Base-by-base conservation (phyloP, 2,113 vertebrate species). In the Osmerus mordax region DNA sequence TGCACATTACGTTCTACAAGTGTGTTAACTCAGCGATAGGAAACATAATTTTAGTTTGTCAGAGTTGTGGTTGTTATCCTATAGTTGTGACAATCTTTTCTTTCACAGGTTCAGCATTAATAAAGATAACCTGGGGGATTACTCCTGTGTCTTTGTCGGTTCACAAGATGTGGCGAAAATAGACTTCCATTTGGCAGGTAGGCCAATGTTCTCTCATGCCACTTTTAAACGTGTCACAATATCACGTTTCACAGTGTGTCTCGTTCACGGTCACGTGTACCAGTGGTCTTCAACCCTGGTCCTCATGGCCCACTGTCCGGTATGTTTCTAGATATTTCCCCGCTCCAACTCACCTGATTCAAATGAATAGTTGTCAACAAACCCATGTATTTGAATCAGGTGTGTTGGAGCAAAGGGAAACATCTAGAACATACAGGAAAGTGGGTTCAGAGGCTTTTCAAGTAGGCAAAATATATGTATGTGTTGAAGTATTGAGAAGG, bases 141-240 rank as follows among this genome's bases (percentile, higher is more conserved):
- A 92, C 74, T 87, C 90, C 0, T 93, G 91, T 53, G 41, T 89
- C 68, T 93, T 93, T 77, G 81, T 19, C 14, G 54, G 69, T 68
- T 15, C 25, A 64, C 71, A 52, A 60, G 73, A 36, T 6, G 74
- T 84, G 23, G 78, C 79, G 52, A 71, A 76, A 72, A 78, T 79
- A 15, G 77, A 78, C 4, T 93, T 92, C 73, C 32, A 89, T 76
- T 66, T 93, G 64, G 52, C 79, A 84, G 89, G 92, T 93, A 23
- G 11, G 16, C 7, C 41, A 11, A 47, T 12, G 41, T 47, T 9
- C 41, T 62, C 14, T 5, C 28, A 15, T 29, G 12, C 23, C 25
- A 16, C 28, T 13, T 25, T 23, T 29, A 13, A 19, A 62, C 28
- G 23, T 15, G 2, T 15, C 41, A 47, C 41, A 47, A 62, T 6